Base-by-base conservation (phyloP, 2,888 invertebrate genomes). In the Amphiduros pacificus region DNA sequence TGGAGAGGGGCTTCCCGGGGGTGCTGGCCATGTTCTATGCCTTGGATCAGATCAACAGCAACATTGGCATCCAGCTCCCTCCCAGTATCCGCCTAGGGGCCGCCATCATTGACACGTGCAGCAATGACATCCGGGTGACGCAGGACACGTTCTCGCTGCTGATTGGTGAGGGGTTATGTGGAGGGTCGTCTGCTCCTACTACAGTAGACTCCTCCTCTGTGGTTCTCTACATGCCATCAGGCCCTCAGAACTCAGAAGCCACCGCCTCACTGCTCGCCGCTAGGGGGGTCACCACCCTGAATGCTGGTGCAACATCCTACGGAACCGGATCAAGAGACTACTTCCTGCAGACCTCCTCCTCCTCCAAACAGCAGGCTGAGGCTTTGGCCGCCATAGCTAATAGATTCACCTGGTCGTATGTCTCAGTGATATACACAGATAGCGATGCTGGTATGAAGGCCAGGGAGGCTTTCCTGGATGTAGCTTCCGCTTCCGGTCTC, bases 21-120 rank as follows among this genome's bases (percentile, higher is more conserved):
- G 67, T 84, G 56, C 73, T 83, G 51, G 84, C 84, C 1, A 78
- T 83, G 56, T 78, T 80, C 60, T 83, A 78, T 67, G 83, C 83
- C 5, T 74, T 84, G 24, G 75, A 80, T 49, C 64, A 73, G 14
- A 75, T 83, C 27, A 83, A 83, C 68, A 69, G 71, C 48, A 58
- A 60, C 4, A 26, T 54, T 3, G 56, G 28, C 6, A 20, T 60
- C 1, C 73, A 41, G 68, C 74, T 48, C 68, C 70, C 11, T 24
- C 24, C 22, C 72, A 72, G 2, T 64, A 76, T 51, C 32, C 71
- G 74, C 53, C 71, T 79, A 40, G 77, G 82, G n/a, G 82, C 79
- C 2, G 63, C 81, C 3, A 77, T 79, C 2, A 69, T 83, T 29
- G 83, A 83, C 66, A 78, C 79, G 29, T 83, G 83, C 61, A 74